These are phyloP conservation scores for Steinernema scapterisci DNA, from an alignment of 2,888 invertebrate genomes.

Conservation along the genomic window DNA sequence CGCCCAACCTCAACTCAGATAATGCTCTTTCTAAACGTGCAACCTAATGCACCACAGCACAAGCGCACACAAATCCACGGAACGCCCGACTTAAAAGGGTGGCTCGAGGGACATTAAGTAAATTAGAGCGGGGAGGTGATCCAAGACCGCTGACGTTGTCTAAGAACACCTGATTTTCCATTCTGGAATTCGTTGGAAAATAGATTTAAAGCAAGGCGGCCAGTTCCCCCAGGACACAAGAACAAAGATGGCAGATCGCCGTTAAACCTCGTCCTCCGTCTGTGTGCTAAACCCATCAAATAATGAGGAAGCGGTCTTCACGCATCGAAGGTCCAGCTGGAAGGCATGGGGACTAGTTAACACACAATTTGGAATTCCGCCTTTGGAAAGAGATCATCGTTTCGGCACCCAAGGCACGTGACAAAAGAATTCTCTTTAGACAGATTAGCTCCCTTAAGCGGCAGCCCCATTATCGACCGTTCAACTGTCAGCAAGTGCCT, in stretches of 20 bases:
- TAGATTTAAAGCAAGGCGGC: background rate
- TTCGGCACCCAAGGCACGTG: constrained; percentile 21
- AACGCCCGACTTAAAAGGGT: background rate
- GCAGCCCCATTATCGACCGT: constrained; percentile 5
- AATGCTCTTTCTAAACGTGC: background rate
- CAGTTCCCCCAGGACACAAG: background rate
- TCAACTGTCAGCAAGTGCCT: background rate
- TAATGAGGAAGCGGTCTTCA: background rate
- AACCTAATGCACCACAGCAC: background rate
- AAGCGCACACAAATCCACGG: background rate
- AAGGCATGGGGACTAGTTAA: background rate
- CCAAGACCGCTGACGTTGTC: no score
- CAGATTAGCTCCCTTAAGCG: constrained; percentile 29
- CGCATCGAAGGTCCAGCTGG: no score
- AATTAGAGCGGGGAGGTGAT: no score
- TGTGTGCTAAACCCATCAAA: background rate
- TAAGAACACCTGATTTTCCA: background rate
- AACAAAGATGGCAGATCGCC: background rate
- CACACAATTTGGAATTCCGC: constrained; percentile 14
- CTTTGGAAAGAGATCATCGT: background rate
- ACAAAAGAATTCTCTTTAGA: constrained; percentile 26
- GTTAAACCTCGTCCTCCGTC: background rate
- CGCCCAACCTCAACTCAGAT: background rate
- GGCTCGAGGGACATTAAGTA: background rate
- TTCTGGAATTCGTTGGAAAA: background rate